Evolutionary conservation across 2,113 vertebrate genomes (phyloP), one percentile per base, ranked within the genome.

Genomic region (Ranitomeya variabilis): DNA sequence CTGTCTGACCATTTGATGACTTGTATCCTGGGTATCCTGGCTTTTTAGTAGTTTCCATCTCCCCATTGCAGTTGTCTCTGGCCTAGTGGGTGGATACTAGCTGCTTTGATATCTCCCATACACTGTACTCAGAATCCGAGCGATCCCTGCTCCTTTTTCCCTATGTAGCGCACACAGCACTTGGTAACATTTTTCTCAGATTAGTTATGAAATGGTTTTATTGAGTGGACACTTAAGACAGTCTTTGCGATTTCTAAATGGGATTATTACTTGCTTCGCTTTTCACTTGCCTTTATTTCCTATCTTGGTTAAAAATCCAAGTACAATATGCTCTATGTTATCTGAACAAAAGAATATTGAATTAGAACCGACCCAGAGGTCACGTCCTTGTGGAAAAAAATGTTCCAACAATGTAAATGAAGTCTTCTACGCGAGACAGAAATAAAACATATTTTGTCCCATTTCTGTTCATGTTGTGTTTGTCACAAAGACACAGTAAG

Each of bases 391-490:
- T 76, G 71, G 71, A 54, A 84, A 74, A 52, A 89, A 89, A 83
- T 89, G 81, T 54, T 64, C 31, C 37, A 76, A 82, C 73, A 45
- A 60, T 83, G 64, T 83, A 21, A 54, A 77, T 76, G 60, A 74
- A 78, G 16, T 77, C 80, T 89, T 77, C 67, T 69, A 54, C 67
- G 9, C 10, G 26, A 23, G 45, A 67, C 13, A 79, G 6, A 66
- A 84, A 26, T 64, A 23, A 59, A 84, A 78, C 45, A 67, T 18
- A 89, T 66, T 84, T 76, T 76, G 80, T 88, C 59, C 69, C 26
- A 31, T 54, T n/a, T 84, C 60, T 77, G 45, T 76, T 89, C 80
- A 71, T 31, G 86, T 80, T 80, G 45, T 59, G 60, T 13, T 88
- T 64, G 15, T 82, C 76, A 83, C 14, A 78, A 89, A 76, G 18